Percentiles rank a stretch among this genome's conserved stretches.
Evolutionary conservation across 2,888 invertebrate species (phyloP).

Genomic region (Mythimna impura): DNA sequence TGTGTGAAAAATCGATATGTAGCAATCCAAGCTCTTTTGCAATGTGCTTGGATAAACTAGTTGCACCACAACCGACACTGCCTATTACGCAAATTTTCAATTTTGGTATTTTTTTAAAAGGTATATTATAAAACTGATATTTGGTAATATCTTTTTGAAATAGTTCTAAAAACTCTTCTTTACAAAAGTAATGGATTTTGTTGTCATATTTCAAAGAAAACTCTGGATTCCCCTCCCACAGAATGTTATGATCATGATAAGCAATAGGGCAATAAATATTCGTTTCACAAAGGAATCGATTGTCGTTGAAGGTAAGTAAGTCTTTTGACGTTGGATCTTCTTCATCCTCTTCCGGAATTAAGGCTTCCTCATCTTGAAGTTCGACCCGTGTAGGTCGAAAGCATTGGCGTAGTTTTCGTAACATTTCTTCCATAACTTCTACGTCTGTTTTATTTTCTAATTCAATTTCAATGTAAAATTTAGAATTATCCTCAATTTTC

Average conservation of each 20-base stretch:
- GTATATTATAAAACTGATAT: slow-evolving; percentile 86
- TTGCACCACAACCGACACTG: slow-evolving; percentile 89
- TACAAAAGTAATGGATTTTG: slow-evolving; percentile 89
- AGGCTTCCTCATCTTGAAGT: slow-evolving; percentile 74
- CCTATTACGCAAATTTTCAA: slow-evolving; percentile 91
- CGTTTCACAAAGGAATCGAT: slow-evolving; percentile 89
- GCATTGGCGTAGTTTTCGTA: slow-evolving; percentile 78
- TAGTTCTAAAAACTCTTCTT: slow-evolving; percentile 83
- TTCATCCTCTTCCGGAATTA: slow-evolving; percentile 73
- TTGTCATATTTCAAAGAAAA: slow-evolving; percentile 88
- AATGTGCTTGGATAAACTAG: slow-evolving; percentile 85
- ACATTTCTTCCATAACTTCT: slow-evolving; percentile 79
- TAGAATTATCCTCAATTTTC: slow-evolving; percentile 82
- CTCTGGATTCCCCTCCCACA: slow-evolving; percentile 92
- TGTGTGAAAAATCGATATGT: slow-evolving; percentile 86
- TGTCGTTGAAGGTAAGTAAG: slow-evolving; percentile 74
- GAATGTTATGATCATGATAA: slow-evolving; percentile 86
- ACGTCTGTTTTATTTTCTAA: slow-evolving; percentile 84
- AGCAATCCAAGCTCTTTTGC: slow-evolving; percentile 90
- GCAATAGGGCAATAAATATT: slow-evolving; percentile 91
- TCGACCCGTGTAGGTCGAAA: slow-evolving; percentile 73
- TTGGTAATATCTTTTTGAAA: slow-evolving; percentile 88
- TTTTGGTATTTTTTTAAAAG: slow-evolving; percentile 84
- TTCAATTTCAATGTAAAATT: slow-evolving; percentile 85
- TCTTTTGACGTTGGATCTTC: slow-evolving; percentile 72